A percentile compares a stretch with the other conserved stretches of the same genome.
Conservation (phyloP, 2,888 invertebrate genomes). For the Athrips mouffetella region DNA sequence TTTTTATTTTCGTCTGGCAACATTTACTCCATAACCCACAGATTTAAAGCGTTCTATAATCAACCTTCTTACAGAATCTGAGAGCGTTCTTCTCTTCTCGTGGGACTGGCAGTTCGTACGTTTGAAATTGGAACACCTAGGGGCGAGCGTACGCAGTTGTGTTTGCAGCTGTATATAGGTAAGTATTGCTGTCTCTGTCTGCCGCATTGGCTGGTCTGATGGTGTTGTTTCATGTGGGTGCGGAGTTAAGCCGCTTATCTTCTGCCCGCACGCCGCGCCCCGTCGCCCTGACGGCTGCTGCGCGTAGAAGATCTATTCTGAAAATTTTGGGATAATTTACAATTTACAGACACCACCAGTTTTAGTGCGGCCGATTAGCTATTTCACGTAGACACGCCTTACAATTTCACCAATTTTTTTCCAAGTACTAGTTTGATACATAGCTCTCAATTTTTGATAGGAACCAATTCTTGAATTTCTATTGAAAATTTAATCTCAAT, state of each 20-base stretch:
- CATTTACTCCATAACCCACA: conserved; percentile 38
- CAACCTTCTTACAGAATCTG: conserved; percentile 22
- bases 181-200: conserved; percentile 48
- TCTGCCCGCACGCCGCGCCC: conserved; percentile 69
- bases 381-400: no score
- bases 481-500: no score
- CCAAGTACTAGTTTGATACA: no score
- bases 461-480: no score
- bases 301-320: conserved; percentile 62
- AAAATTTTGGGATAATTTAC: conserved; percentile 27
- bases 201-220: conserved; percentile 26
- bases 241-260: conserved; percentile 78
- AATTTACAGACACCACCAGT: neutral
- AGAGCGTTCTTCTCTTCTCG: neutral
- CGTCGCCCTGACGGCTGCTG: conserved; percentile 58
- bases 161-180: conserved; percentile 69
- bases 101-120: neutral
- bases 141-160: conserved; percentile 58
- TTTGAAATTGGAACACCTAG: conserved; percentile 36
- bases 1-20: conserved; percentile 67
- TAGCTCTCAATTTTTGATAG: no score
- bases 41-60: conserved; percentile 24
- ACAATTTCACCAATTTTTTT: no score
- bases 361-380: no score
- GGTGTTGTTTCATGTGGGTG: conserved; percentile 48